A percentile compares a stretch with the other conserved stretches of the same genome.
These are phyloP conservation scores for Tenualosa ilisha DNA, from an alignment of 2,797 vertebrate species.

Conservation along the genomic window DNA sequence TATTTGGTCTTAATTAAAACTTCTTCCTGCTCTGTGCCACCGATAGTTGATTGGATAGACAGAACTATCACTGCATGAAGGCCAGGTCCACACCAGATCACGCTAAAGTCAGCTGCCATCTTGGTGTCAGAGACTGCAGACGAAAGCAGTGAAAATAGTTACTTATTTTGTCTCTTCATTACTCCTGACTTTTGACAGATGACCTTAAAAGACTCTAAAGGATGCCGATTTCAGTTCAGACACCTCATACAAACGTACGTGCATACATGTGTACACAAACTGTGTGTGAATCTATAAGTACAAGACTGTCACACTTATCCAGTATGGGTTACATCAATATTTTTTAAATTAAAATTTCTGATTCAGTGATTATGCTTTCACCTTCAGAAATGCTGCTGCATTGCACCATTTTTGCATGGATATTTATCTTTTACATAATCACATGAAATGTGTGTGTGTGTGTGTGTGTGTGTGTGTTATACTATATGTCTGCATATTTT, in stretches of 20 bases:
- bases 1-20: slow-evolving; percentile 80
- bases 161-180: slow-evolving; percentile 77
- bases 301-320: too few species aligned
- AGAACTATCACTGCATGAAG: slow-evolving; percentile 23
- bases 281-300: neutral
- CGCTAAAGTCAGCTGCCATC: neutral
- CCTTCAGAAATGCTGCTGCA: neutral
- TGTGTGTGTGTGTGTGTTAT: neutral
- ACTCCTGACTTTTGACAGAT: slow-evolving; percentile 50
- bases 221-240: neutral
- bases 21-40: slow-evolving; percentile 63
- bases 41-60: neutral
- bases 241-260: neutral
- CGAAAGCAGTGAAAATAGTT: slow-evolving; percentile 51
- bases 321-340: neutral
- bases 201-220: slow-evolving; percentile 69
- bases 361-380: neutral
- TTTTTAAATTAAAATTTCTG: too few species aligned
- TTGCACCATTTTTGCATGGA: neutral
- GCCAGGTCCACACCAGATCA: neutral
- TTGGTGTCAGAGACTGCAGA: slow-evolving; percentile 50
- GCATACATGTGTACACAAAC: too few species aligned
- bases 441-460: neutral
- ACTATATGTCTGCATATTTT: too few species aligned
- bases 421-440: neutral